These are phyloP conservation scores for Chalcosyrphus nemorum DNA, from an alignment of 2,888 invertebrate species.

Conservation along the genomic window DNA sequence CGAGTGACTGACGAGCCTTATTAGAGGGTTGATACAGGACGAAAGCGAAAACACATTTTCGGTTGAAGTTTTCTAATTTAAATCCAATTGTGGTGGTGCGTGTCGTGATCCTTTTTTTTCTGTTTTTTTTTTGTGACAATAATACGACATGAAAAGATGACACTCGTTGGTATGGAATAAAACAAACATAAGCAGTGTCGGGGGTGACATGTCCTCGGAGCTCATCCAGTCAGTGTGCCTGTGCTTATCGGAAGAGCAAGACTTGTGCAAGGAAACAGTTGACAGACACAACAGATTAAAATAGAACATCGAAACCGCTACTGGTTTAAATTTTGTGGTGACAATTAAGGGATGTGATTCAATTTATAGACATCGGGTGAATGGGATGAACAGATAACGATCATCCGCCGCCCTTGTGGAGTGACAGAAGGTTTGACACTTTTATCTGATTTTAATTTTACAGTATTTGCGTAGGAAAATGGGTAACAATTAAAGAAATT, in stretches of 20 bases:
- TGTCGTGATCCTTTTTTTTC: constrained; percentile 51
- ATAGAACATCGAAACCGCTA: constrained; percentile 27
- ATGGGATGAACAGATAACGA: constrained; percentile 28
- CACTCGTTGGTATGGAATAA: constrained; percentile 42
- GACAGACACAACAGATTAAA: constrained; percentile 64
- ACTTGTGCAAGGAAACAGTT: constrained; percentile 38
- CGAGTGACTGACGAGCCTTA: constrained; percentile 35
- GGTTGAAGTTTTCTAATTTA: constrained; percentile 59
- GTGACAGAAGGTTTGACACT: constrained; percentile 6
- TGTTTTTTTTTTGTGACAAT: constrained; percentile 52
- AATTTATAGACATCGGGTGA: constrained; percentile 36
- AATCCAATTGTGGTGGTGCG: constrained; percentile 67
- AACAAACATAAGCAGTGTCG: constrained; percentile 32
- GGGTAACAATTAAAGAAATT: too few species aligned
- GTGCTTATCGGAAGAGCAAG: constrained; percentile 56
- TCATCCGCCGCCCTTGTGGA: neutral
- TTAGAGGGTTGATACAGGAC: constrained; percentile 12
- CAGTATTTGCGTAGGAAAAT: too few species aligned
- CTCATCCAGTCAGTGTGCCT: constrained; percentile 38
- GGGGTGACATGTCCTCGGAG: constrained; percentile 11
- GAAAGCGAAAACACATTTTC: constrained; percentile 7
- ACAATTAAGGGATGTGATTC: constrained; percentile 12
- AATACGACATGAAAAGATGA: constrained; percentile 64
- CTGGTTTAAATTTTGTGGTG: constrained; percentile 55
- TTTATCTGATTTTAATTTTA: too few species aligned